These are phyloP conservation scores for Eurytemora carolleeae DNA, from an alignment of 1,140 invertebrate genomes.

Conservation along the genomic window DNA sequence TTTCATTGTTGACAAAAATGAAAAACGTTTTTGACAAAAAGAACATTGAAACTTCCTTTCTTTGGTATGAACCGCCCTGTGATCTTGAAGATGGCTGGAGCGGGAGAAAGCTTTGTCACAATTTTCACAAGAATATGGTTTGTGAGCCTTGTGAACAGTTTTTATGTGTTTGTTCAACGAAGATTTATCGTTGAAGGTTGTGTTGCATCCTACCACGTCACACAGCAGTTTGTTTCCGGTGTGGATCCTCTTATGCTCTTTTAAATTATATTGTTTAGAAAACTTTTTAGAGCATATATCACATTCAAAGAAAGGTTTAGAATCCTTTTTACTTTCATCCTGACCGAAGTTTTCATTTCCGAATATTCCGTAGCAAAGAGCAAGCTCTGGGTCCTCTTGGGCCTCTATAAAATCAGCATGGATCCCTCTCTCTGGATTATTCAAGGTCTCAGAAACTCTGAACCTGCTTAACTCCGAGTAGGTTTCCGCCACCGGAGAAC, in stretches of 20 bases:
- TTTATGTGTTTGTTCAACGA: background rate
- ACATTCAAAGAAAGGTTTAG: background rate
- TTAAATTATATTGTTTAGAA: background rate
- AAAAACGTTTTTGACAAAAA: background rate
- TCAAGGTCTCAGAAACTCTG: too few relatives aligned
- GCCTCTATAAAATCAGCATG: too few relatives aligned
- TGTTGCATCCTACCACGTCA: background rate
- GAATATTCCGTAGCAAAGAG: too few relatives aligned
- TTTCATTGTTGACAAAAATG: background rate
- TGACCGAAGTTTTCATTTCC: too few relatives aligned
- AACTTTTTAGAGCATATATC: background rate
- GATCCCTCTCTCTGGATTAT: too few relatives aligned
- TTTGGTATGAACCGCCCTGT: background rate
- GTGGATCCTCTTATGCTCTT: background rate
- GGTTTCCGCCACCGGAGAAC: too few relatives aligned
- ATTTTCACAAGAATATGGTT: background rate
- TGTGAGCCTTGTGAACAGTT: background rate
- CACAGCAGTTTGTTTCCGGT: background rate
- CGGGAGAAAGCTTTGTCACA: background rate
- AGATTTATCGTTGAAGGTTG: background rate
- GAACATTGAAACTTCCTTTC: background rate
- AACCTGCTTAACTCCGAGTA: too few relatives aligned
- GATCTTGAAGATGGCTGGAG: background rate
- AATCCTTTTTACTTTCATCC: too few relatives aligned
- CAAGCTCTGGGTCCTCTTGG: too few relatives aligned